phyloP scores from a whole-genome alignment of 2,113 vertebrate species.

The pig (Sus scrofa) region T2T-Sscrofa CM000816.6:70666001-70666500 shows the following conservation, averaged over 20 bases:
- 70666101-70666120: too few species aligned
- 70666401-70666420: too few species aligned
- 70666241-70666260: not conserved
- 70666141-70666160: not conserved
- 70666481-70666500: accelerated
- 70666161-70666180: not conserved
- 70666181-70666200: not conserved
- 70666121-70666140: too few species aligned
- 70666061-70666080: not conserved
- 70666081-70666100: not conserved
- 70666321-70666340: not conserved
- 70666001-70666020: not conserved
- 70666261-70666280: not conserved
- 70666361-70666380: not conserved
- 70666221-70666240: not conserved
- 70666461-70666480: not conserved
- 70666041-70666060: not conserved
- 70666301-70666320: not conserved
- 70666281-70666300: not conserved
- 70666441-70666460: not conserved
- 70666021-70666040: not conserved
- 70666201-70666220: slow-evolving; percentile 17
- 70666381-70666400: too few species aligned
- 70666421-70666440: not conserved
- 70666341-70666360: not conserved